phyloP scores from a whole-genome alignment of 2,797 vertebrate species.

The Megalops cyprinoides region DNA sequence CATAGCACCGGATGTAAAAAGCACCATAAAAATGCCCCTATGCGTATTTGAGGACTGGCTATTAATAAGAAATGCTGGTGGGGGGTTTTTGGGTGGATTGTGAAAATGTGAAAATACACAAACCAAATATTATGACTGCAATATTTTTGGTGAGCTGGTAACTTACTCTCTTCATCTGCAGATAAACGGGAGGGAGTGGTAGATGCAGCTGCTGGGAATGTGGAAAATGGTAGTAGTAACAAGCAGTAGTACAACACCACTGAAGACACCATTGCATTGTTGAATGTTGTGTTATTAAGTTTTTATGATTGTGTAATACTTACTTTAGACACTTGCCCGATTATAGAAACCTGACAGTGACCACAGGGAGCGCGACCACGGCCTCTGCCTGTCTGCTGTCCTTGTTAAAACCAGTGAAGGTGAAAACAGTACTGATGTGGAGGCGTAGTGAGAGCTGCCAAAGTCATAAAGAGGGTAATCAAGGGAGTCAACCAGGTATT shows the following conservation, averaged over 20 bases:
- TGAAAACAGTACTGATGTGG: neutral
- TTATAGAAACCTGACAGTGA: too few species aligned
- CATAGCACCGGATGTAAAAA: too few species aligned
- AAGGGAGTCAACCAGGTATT: neutral
- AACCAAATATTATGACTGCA: neutral
- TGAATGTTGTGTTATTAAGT: too few species aligned
- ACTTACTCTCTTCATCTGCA: neutral
- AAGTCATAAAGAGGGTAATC: neutral
- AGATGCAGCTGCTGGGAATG: neutral
- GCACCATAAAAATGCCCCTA: neutral
- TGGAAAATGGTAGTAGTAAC: neutral
- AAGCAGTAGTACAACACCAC: too few species aligned
- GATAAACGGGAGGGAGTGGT: neutral
- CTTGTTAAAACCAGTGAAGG: neutral
- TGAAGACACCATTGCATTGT: too few species aligned
- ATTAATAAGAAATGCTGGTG: neutral
- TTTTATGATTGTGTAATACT: too few species aligned
- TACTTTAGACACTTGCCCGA: too few species aligned
- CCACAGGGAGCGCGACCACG: too few species aligned
- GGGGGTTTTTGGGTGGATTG: neutral
- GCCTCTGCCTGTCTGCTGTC: too few species aligned
- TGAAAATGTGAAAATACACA: neutral
- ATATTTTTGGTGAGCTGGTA: neutral
- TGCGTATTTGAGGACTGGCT: neutral
- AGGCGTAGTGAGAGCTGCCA: neutral